These are phyloP conservation scores for Ophthalmotilapia sp. DNA, from an alignment of 2,113 vertebrate genomes.

Conservation along the genomic window DNA sequence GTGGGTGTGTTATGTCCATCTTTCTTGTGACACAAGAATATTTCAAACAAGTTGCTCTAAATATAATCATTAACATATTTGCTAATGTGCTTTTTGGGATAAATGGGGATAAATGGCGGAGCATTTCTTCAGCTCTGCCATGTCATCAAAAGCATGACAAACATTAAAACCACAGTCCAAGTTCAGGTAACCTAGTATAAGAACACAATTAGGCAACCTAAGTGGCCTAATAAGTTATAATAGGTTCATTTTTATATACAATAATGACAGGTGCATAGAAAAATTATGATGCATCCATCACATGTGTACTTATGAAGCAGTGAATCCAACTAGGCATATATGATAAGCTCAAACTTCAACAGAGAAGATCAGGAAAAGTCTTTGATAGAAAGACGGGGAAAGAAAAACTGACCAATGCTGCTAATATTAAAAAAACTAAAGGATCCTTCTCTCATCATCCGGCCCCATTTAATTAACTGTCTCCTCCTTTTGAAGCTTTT, in stretches of 20 bases:
- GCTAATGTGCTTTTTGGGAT: neutral
- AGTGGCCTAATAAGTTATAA: neutral
- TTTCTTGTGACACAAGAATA: neutral
- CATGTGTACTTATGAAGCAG: neutral
- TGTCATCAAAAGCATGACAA: neutral
- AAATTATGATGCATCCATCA: neutral
- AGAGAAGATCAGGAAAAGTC: neutral
- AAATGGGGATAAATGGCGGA: neutral
- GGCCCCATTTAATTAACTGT: constrained; percentile 41
- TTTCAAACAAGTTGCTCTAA: neutral
- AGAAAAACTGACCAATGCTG: neutral
- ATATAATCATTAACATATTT: neutral
- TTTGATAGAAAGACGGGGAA: neutral
- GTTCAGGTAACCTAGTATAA: neutral
- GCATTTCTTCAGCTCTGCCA: constrained; percentile 36
- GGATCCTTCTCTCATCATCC: neutral
- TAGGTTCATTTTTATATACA: neutral
- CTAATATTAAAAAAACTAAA: neutral
- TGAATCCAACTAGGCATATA: neutral
- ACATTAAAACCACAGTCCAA: neutral
- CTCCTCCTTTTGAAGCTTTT: constrained; percentile 46
- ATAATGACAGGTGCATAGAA: neutral
- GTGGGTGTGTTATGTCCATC: constrained; percentile 1
- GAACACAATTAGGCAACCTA: neutral
- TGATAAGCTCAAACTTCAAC: neutral